Evolutionary conservation across 2,113 vertebrate genomes (phyloP).

Genomic region (Herpailurus yagouaroundi): DNA sequence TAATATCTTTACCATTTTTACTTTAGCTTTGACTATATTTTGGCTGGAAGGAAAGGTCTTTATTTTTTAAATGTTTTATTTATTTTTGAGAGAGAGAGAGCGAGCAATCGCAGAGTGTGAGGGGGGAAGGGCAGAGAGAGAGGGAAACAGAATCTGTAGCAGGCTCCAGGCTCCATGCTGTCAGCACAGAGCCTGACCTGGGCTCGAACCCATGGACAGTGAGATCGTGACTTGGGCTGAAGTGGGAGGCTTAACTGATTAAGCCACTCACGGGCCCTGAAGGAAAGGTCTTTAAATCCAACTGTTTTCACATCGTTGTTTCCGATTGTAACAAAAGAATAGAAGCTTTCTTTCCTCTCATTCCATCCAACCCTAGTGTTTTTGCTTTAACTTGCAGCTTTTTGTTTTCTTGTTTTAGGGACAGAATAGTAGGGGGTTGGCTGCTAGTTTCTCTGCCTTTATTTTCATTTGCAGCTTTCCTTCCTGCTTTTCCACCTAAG

Average conservation of each 20-base stretch:
- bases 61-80: background rate
- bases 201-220: too few species aligned
- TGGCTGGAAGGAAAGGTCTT: background rate
- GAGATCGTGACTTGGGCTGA: too few species aligned
- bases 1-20: background rate
- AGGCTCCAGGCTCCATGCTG: too few species aligned
- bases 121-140: too few species aligned
- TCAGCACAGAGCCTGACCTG: too few species aligned
- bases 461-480: background rate
- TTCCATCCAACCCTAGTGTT: background rate
- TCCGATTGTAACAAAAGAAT: background rate
- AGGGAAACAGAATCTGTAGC: too few species aligned
- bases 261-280: background rate
- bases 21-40: background rate
- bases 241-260: too few species aligned
- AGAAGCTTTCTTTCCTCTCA: background rate
- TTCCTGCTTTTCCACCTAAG: background rate
- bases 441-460: background rate
- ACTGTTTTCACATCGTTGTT: background rate
- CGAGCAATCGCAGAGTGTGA: too few species aligned
- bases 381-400: conserved; percentile 3
- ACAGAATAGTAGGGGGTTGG: background rate
- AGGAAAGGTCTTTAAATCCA: background rate
- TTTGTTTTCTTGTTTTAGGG: background rate
- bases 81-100: too few species aligned